Evolutionary conservation across 2,797 vertebrate genomes (phyloP), one percentile per base, ranked within the genome.

Genomic region (Apogon hyalosoma): DNA sequence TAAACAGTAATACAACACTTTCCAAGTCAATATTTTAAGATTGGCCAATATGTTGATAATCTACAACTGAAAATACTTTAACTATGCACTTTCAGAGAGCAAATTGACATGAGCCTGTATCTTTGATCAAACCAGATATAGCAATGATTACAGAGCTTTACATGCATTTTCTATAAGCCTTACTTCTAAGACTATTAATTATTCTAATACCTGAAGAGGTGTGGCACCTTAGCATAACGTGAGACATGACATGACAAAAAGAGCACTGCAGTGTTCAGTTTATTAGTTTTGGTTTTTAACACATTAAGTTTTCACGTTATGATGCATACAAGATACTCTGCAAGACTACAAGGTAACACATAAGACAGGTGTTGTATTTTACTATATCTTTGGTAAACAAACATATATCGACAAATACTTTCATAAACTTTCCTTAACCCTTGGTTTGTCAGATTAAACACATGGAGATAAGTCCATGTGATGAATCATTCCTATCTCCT

Each of bases 331-430:
- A 9, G 28, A 75, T 36, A 66, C 36, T 58, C n/a, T 41, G 9
- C 12, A 42, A 28, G 8, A 67, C 28, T 73, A 14, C 49, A 69
- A 36, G 24, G 68, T 48, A 40, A 69, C 28, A 64, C 40, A 45
- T 38, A 14, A 40, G 39, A 3, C 47, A 38, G 43, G 21, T 19
- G 41, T 53, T 18, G 48, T 47, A 57, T 63, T 52, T 16, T 43
- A 66, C 21, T 42, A 51, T 49, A 72, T 80, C 65, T 89, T 79
- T 85, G 84, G 79, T 83, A 69, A 52, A 41, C 61, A 69, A 45
- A 66, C 15, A 10, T 48, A 16, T 0, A 3, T 55, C 24, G 61
- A 52, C 50, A 74, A 68, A 49, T 12, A 13, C 19, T 54, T 39
- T 31, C 21, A 50, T 36, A 54, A 56, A 52, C 46, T 18, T 71